These are phyloP conservation scores for Trachops cirrhosus DNA, from an alignment of 2,797 vertebrate species.

Conservation along the genomic window DNA sequence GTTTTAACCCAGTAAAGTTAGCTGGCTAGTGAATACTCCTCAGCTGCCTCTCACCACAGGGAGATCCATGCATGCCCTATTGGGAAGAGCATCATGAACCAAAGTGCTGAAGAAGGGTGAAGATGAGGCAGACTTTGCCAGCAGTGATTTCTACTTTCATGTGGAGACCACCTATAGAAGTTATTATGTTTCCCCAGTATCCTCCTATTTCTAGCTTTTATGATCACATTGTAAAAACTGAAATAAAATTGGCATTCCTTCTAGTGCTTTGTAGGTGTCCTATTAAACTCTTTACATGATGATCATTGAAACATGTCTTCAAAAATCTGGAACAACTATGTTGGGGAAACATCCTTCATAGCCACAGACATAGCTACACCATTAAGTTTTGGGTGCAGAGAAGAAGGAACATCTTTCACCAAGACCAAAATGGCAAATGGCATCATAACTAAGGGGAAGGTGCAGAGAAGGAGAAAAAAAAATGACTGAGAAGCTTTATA, in stretches of 20 bases:
- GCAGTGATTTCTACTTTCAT: not conserved
- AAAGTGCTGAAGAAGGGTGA: not conserved
- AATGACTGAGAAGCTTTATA: not conserved
- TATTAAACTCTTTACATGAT: not conserved
- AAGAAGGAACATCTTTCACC: not conserved
- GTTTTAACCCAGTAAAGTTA: not conserved
- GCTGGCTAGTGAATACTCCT: not conserved
- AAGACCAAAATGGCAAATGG: not conserved
- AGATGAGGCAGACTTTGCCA: not conserved
- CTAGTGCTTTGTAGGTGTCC: not conserved
- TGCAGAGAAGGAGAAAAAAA: not conserved
- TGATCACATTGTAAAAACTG: not conserved
- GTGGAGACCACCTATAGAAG: not conserved
- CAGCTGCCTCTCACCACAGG: fast-evolving
- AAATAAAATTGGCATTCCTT: not conserved
- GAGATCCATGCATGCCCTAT: fast-evolving
- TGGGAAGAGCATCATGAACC: not conserved
- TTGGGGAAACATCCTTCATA: not conserved
- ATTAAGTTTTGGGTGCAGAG: not conserved
- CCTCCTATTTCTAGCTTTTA: not conserved
- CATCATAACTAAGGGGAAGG: not conserved
- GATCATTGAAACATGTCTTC: not conserved
- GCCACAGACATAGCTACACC: not conserved
- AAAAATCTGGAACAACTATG: not conserved
- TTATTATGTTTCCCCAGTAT: not conserved